A percentile compares a stretch with the other conserved stretches of the same genome.
These are phyloP conservation scores for Dromococcyx pavoninus DNA, from an alignment of 2,797 vertebrate species.

Conservation along the genomic window DNA sequence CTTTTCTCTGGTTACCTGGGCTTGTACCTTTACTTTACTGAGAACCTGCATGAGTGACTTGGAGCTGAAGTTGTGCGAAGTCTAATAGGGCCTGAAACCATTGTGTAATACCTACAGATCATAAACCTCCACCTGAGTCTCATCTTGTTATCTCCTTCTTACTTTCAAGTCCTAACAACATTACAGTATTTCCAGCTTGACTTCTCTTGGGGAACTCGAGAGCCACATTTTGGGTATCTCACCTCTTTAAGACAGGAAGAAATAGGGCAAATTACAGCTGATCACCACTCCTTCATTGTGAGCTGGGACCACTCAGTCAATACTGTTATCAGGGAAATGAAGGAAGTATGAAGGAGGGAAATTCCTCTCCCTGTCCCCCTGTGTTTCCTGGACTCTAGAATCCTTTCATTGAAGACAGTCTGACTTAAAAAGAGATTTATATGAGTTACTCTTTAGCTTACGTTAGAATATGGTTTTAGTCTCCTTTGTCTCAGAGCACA, in stretches of 20 bases:
- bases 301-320: neutral
- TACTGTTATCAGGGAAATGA: neutral
- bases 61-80: neutral
- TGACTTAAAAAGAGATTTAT: neutral
- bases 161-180: neutral
- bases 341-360: neutral
- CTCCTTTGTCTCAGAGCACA: neutral
- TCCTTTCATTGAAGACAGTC: neutral
- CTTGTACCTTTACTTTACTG: neutral
- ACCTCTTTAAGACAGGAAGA: neutral
- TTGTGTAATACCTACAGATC: neutral
- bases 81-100: neutral
- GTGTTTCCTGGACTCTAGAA: neutral
- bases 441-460: neutral
- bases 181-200: neutral
- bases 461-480: neutral
- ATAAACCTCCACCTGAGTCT: neutral
- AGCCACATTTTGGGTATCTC: neutral
- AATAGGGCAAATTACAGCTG: neutral
- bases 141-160: neutral
- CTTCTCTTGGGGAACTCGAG: neutral
- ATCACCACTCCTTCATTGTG: neutral
- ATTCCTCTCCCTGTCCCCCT: accelerated
- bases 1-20: neutral
- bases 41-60: neutral